A percentile compares a stretch with the other conserved stretches of the same genome.
Evolutionary conservation across 64 coral and sea anemone species (phyloP).

Genomic region (Stichodactyla mertensii): DNA sequence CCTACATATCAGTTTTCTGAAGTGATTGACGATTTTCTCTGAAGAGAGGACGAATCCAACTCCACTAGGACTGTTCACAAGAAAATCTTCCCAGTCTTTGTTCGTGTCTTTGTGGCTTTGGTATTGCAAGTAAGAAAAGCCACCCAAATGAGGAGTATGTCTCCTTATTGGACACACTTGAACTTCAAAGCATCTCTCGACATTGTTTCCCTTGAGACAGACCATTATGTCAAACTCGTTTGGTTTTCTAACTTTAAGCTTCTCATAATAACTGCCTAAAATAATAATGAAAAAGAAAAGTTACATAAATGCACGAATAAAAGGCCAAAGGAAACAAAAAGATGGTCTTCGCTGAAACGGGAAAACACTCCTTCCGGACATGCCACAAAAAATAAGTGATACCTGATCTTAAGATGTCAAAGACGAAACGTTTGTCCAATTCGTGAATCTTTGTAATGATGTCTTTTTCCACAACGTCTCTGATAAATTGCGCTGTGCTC

Average conservation of each 20-base stretch:
- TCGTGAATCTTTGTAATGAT: not conserved
- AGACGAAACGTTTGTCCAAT: not conserved
- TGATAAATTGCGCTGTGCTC: not conserved
- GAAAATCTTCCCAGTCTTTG: constrained; percentile 10
- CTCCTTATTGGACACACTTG: not conserved
- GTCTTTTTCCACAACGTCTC: not conserved
- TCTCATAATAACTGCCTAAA: constrained; percentile 15
- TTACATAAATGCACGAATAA: too few relatives aligned
- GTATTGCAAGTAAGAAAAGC: not conserved
- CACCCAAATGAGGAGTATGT: not conserved
- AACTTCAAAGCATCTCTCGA: not conserved
- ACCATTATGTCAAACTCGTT: constrained; percentile 19
- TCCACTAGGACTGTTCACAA: not conserved
- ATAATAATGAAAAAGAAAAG: not conserved
- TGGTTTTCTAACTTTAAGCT: not conserved
- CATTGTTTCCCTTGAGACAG: not conserved
- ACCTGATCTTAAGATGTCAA: constrained; percentile 5
- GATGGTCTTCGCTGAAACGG: too few relatives aligned
- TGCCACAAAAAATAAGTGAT: not conserved
- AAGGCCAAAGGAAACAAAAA: too few relatives aligned
- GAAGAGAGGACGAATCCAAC: not conserved
- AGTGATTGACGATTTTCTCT: not conserved
- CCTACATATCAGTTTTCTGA: not conserved
- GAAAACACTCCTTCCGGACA: too few relatives aligned
- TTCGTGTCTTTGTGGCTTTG: not conserved